Base-by-base conservation (phyloP, 2,888 invertebrate genomes). In the Vesta saturnalis region DNA sequence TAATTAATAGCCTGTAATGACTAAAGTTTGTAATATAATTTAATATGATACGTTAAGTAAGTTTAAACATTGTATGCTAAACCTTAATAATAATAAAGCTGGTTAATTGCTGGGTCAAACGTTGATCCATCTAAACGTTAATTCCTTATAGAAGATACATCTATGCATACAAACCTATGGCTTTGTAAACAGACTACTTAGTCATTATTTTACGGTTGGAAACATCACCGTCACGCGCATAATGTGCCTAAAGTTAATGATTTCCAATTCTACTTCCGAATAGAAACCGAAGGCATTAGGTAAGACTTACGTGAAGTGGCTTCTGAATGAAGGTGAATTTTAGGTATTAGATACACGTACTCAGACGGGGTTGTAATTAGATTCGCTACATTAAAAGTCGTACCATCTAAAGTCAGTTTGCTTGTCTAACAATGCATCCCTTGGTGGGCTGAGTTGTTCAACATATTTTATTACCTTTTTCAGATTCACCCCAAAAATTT, bases 401-500 rank as follows among this genome's bases (percentile, higher is more conserved):
- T 75, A 79, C 78, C 74, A 75, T 74, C 64, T 66, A 63, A 58
- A 73, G 72, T 71, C 73, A 70, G 70, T 69, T 65, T 63, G 62
- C 64, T 64, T 60, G 55, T 57, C 60, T 66, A 61, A 73, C 71
- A 64, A 72, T 70, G 61, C 56, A 60, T 63, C 71, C 71, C 68
- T 65, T 60, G 77, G 77, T 77, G 77, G 77, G 75, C 77, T 72
- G 73, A 68, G 63, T 66, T 72, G 73, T 72, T 74, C 73, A 74
- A 74, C 77, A 78, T 77, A 79, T 80, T 79, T 81, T 79, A 81
- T 80, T 78, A 74, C 79, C 76, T 74, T 79, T 77, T 80, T 78
- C 73, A 68, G 75, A 77, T 78, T 77, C 79, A 79, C 79, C 77
- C 76, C 74, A 78, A 77, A 75, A 71, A 73, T 70, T 69, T 39